A percentile compares a stretch with the other conserved stretches of the same genome.
Conservation (phyloP, 92 coral and sea anemone species). For the Porites divaricata region DNA sequence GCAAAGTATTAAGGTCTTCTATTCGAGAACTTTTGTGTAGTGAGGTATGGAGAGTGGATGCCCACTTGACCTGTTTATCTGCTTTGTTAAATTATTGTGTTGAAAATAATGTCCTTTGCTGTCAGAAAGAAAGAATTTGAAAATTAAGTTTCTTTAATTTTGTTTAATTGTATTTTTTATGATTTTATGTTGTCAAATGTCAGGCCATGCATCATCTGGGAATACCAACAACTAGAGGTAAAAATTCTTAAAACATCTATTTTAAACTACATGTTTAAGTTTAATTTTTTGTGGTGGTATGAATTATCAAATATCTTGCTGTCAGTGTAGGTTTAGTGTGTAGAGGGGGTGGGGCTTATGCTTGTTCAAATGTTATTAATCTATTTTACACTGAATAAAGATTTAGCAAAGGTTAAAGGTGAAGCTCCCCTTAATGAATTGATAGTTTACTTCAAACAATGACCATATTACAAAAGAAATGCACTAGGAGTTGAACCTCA, state of each 20-base stretch:
- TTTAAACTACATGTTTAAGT: no score
- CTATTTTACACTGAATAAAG: no score
- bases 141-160: background rate
- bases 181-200: background rate
- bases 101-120: background rate
- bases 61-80: background rate
- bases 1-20: slow-evolving; percentile 92
- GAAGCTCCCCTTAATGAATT: no score
- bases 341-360: no score
- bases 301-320: no score
- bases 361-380: no score
- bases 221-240: slow-evolving; percentile 97
- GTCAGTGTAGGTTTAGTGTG: no score
- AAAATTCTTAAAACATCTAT: background rate
- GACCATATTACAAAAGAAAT: no score
- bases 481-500: no score
- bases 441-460: no score
- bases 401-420: no score
- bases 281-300: no score
- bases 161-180: background rate
- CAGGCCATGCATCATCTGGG: slow-evolving; percentile 97
- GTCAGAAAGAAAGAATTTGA: background rate
- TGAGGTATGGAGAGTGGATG: slow-evolving; percentile 66
- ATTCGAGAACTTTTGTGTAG: slow-evolving; percentile 95
- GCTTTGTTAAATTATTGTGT: background rate